Percentiles rank a stretch among this genome's conserved stretches.
Evolutionary conservation across 2,113 vertebrate species (phyloP).

Genomic region (Cyphomyrus plagiostoma): DNA sequence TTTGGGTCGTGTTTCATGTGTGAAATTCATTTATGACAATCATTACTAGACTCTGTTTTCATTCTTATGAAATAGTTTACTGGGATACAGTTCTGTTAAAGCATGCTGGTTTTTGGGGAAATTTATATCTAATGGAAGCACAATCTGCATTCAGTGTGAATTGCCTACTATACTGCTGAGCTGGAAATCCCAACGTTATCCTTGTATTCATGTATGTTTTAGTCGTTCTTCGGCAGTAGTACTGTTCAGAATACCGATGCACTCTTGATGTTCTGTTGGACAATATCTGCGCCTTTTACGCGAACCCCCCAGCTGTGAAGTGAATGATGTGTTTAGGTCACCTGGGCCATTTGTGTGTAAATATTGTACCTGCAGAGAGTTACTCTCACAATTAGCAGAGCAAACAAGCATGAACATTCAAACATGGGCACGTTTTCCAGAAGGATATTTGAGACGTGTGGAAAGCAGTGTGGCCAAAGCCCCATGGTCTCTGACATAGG

Average conservation of each 20-base stretch:
- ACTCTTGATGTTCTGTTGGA: neutral
- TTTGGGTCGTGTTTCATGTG: neutral
- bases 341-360: slow-evolving; percentile 6
- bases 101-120: neutral
- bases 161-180: neutral
- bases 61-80: neutral
- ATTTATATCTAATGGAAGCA: slow-evolving; percentile 5
- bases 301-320: neutral
- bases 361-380: neutral
- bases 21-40: neutral
- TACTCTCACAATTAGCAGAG: neutral
- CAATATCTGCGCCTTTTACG: neutral
- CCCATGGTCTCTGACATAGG: neutral
- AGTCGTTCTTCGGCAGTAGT: neutral
- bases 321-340: neutral
- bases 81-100: neutral
- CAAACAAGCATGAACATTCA: neutral
- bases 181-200: neutral
- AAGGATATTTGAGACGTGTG: too few species aligned
- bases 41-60: neutral
- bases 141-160: neutral
- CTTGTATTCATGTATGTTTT: neutral
- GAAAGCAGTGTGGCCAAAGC: slow-evolving; percentile 1
- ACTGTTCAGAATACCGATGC: neutral
- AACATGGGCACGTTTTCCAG: neutral